Base-by-base conservation (phyloP, 2,888 invertebrate species). In the Ophraella communa region DNA sequence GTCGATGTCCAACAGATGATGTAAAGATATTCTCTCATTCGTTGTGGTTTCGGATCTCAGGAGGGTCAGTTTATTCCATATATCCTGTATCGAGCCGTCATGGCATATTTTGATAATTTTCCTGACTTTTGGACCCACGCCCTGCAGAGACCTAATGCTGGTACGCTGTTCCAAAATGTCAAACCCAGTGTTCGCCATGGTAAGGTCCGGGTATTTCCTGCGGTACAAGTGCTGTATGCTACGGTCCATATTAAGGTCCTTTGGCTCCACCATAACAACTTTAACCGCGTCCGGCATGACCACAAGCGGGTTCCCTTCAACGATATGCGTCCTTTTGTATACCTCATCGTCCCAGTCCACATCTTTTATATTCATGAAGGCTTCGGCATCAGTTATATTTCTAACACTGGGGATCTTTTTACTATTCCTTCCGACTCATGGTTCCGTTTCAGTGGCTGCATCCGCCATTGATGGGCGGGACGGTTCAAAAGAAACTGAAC, bases 11-110 rank as follows among this genome's bases (percentile, higher is more conserved):
- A 27, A 4, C 3, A 66, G 17, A 21, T 63, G 53, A 39, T 65
- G 61, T 27, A 62, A n/a, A 3, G 53, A 60, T 5, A 65, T 23
- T 52, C 23, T 30, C n/a, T 61, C 47, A 14, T 61, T 58, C 2
- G 45, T 23, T 3, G 2, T 21, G 2, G 60, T 66, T 21, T 61
- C 57, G 7, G 55, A 14, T 30, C 17, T 56, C 3, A 67, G 21
- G 14, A 35, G 20, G 1, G 1, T 1, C 2, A 66, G 14, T n/a
- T 18, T 57, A 1, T 61, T 20, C 60, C 64, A 66, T n/a, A 66
- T 42, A 4, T 52, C 27, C 3, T 39, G 7, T 4, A 14, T 11
- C 14, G 39, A 11, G n/a, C 39, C 39, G 3, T 39, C 14, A 39
- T 39, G 14, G 4, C 1, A 1, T 1, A 39, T 39, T 14, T 39